Evolutionary conservation across 2,888 invertebrate species (phyloP).

Genomic region (Mythimna pallens): DNA sequence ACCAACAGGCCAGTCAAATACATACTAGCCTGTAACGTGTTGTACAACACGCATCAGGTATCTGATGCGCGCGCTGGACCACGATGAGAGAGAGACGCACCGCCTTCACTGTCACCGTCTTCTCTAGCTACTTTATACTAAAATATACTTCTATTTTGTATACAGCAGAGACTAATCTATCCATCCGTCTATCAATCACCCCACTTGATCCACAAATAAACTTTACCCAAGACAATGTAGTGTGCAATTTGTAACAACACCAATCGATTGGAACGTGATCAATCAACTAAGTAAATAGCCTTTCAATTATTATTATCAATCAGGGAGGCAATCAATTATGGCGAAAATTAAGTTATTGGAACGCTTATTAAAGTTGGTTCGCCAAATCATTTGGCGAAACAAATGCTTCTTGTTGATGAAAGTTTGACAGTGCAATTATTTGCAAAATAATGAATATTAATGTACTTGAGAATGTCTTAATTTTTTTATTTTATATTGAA

Average conservation of each 20-base stretch:
- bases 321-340: constrained; percentile 51
- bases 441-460: neutral
- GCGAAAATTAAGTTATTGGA: constrained; percentile 52
- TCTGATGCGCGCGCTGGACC: no score
- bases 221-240: constrained; percentile 8
- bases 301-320: constrained; percentile 60
- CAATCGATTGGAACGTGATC: constrained; percentile 50
- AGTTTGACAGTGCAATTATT: neutral
- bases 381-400: constrained; percentile 17
- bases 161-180: neutral
- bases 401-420: constrained; percentile 1
- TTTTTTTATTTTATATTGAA: no score
- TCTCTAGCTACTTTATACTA: no score
- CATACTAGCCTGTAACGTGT: no score
- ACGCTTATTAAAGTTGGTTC: constrained; percentile 39
- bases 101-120: no score
- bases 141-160: no score
- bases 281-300: constrained; percentile 60
- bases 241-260: constrained; percentile 37
- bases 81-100: no score
- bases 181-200: neutral
- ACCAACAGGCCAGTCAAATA: no score
- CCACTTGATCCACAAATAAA: constrained; percentile 4
- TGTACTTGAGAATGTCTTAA: neutral
- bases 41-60: no score